Percentiles rank a stretch among this genome's conserved stretches.
phyloP scores from a whole-genome alignment of 2,113 vertebrate genomes.

The Gavialis gangeticus region DNA sequence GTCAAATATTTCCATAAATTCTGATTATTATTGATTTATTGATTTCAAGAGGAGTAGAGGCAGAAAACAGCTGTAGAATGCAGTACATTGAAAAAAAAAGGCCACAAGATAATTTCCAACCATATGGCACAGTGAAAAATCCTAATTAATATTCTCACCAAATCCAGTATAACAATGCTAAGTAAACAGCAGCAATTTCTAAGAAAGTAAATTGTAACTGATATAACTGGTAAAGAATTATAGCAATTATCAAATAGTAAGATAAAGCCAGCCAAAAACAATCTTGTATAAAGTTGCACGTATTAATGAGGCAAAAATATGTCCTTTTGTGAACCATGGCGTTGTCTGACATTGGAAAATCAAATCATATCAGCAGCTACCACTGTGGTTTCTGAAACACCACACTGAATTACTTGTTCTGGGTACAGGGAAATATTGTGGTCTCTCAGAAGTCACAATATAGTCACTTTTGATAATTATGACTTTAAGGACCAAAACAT shows the following conservation, averaged over 20 bases:
- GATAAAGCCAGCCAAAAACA: not conserved
- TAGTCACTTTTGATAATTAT: not conserved
- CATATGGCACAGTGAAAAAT: not conserved
- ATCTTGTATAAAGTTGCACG: not conserved
- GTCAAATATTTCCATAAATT: not conserved
- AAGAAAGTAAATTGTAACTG: not conserved
- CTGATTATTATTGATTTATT: not conserved
- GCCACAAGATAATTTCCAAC: not conserved
- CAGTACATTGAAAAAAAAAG: not conserved
- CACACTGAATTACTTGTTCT: slow-evolving; percentile 4
- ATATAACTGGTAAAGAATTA: rapidly evolving
- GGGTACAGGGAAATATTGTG: not conserved
- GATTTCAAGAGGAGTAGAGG: not conserved
- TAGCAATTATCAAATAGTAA: not conserved
- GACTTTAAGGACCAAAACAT: not conserved
- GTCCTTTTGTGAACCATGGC: slow-evolving; percentile 49
- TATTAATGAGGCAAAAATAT: not conserved
- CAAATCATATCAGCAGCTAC: slow-evolving; percentile 7
- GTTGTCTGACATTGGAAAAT: slow-evolving; percentile 16
- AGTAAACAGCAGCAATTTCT: not conserved
- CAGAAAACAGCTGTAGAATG: not conserved
- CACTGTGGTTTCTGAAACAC: not conserved
- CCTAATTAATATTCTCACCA: not conserved
- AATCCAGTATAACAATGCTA: not conserved
- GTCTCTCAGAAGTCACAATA: not conserved